Conservation (phyloP, 2,888 invertebrate genomes). For the Stenodera caucasica region DNA sequence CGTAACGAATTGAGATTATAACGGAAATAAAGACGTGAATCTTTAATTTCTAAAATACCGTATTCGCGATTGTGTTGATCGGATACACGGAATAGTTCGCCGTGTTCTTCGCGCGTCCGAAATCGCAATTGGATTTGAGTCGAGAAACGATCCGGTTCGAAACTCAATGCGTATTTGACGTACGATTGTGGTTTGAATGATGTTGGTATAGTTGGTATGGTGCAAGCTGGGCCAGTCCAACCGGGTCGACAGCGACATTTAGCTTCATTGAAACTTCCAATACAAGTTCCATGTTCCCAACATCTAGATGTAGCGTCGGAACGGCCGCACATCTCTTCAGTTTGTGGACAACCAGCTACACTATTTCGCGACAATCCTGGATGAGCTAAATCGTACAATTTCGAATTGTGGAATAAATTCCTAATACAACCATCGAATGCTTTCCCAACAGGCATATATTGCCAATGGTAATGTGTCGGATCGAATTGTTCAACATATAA, state of each 20-base stretch:
- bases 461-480: conserved; percentile 86
- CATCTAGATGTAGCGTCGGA: conserved; percentile 84
- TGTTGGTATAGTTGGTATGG: conserved; percentile 82
- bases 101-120: conserved; percentile 89
- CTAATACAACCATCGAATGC: conserved; percentile 96
- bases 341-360: conserved; percentile 88
- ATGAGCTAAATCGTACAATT: conserved; percentile 91
- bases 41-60: conserved; percentile 88
- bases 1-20: conserved; percentile 90
- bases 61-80: conserved; percentile 94
- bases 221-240: conserved; percentile 89
- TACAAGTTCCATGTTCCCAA: conserved; percentile 93
- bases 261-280: conserved; percentile 85
- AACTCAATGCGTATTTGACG: conserved; percentile 94
- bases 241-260: conserved; percentile 95
- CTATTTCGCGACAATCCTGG: conserved; percentile 87
- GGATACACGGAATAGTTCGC: conserved; percentile 90
- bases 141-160: conserved; percentile 89
- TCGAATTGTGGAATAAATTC: conserved; percentile 94
- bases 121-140: conserved; percentile 93
- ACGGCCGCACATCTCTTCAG: conserved; percentile 88
- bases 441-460: conserved; percentile 85
- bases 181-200: conserved; percentile 94
- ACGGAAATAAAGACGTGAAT: conserved; percentile 85
- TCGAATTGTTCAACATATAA: conserved; percentile 87